phyloP scores from a whole-genome alignment of 2,888 invertebrate genomes.

The Myopa testacea region DNA sequence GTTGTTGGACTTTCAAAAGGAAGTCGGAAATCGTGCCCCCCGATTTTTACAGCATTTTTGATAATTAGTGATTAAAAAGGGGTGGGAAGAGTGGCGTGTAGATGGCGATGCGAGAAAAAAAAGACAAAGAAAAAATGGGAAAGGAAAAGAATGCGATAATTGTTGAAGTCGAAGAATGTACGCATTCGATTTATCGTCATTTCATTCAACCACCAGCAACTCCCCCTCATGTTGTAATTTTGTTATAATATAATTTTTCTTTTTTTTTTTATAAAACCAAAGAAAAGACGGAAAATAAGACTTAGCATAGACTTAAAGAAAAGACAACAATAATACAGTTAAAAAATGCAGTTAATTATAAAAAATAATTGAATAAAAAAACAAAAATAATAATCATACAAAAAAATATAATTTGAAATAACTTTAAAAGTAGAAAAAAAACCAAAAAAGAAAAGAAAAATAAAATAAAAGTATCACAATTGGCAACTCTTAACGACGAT shows the following conservation, averaged over 20 bases:
- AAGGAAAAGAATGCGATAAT: not conserved
- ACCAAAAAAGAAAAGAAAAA: not conserved
- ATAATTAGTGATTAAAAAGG: not conserved
- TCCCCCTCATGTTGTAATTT: not conserved
- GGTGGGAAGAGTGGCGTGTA: not conserved
- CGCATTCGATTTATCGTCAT: too few relatives aligned
- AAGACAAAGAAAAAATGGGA: not conserved
- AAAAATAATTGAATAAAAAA: not conserved
- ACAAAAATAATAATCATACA: not conserved
- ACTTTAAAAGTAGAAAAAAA: not conserved
- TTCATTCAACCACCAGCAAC: too few relatives aligned
- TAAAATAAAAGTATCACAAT: not conserved
- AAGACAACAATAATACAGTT: not conserved
- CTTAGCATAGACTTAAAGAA: not conserved
- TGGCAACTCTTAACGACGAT: slow-evolving; percentile 1
- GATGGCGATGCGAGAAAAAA: not conserved
- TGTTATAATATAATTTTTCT: not conserved
- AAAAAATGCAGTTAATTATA: not conserved
- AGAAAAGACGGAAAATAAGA: not conserved
- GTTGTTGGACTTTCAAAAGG: not conserved
- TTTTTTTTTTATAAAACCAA: not conserved
- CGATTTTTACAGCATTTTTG: not conserved
- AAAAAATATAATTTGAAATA: not conserved
- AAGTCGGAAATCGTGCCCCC: too few relatives aligned
- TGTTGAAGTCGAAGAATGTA: too few relatives aligned